Evolutionary conservation across 2,113 vertebrate genomes (phyloP).

Genomic region (Cervus canadensis): DNA sequence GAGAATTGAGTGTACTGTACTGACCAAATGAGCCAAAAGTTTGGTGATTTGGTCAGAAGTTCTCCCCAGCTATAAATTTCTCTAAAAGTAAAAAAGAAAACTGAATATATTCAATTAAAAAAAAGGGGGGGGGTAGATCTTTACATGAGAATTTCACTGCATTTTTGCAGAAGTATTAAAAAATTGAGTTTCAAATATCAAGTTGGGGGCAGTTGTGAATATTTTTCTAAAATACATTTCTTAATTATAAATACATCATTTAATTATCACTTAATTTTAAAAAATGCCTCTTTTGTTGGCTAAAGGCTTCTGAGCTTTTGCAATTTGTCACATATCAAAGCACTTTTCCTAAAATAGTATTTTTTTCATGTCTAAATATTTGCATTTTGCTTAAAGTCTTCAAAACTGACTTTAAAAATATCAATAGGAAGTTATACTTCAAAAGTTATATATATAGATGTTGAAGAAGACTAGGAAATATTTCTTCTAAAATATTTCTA

Average conservation of each 20-base stretch:
- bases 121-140: neutral
- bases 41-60: neutral
- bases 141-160: neutral
- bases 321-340: neutral
- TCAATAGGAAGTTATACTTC: neutral
- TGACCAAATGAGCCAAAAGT: no score
- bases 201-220: neutral
- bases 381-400: slow-evolving; percentile 21
- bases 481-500: neutral
- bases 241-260: neutral
- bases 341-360: neutral
- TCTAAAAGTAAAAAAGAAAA: neutral
- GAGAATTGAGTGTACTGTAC: neutral
- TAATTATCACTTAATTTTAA: neutral
- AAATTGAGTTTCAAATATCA: neutral
- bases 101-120: neutral
- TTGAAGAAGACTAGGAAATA: neutral
- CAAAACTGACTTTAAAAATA: slow-evolving; percentile 6
- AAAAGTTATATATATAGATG: neutral
- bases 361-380: neutral
- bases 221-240: neutral
- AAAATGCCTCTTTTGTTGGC: neutral
- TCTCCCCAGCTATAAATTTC: neutral
- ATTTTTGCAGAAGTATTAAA: slow-evolving; percentile 15
- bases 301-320: neutral